Evolutionary conservation across 2,797 vertebrate genomes (phyloP).

Genomic region (Hyperoplus immaculatus): DNA sequence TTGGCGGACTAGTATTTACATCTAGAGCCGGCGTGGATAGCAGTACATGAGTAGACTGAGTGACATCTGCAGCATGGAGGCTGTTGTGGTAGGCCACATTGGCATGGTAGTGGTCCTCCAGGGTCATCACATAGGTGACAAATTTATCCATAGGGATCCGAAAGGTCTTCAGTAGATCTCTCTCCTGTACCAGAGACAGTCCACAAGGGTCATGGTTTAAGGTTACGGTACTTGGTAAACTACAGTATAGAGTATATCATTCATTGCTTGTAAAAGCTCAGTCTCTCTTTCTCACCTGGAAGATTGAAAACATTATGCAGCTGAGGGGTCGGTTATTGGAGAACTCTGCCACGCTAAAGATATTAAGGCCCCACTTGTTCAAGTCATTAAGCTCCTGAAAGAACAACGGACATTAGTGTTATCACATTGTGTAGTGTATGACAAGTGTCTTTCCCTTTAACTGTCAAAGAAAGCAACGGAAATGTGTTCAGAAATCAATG

Average conservation of each 20-base stretch:
- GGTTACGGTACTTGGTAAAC: background rate
- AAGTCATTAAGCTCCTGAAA: constrained; percentile 92
- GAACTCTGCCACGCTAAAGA: constrained; percentile 93
- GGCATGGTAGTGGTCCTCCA: constrained; percentile 96
- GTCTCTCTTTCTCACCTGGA: constrained; percentile 86
- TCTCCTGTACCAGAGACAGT: constrained; percentile 84
- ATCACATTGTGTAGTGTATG: background rate
- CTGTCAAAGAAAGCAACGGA: background rate
- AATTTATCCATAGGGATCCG: constrained; percentile 93
- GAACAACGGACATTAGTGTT: constrained; percentile 12
- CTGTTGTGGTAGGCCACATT: constrained; percentile 98
- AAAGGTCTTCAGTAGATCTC: constrained; percentile 94
- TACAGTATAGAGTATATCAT: background rate
- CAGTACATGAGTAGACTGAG: constrained; percentile 95
- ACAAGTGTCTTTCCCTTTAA: background rate
- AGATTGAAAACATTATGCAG: constrained; percentile 94
- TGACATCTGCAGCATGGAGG: constrained; percentile 94
- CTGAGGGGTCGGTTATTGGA: constrained; percentile 93
- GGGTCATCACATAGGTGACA: constrained; percentile 92
- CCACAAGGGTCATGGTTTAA: constrained; percentile 14
- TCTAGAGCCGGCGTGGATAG: constrained; percentile 93
- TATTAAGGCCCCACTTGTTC: constrained; percentile 98
- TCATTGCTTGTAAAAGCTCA: background rate
- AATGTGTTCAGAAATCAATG: background rate
- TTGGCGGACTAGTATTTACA: constrained; percentile 77